These are phyloP conservation scores for Yponomeuta sedellus DNA, from an alignment of 2,888 invertebrate genomes.

Conservation along the genomic window DNA sequence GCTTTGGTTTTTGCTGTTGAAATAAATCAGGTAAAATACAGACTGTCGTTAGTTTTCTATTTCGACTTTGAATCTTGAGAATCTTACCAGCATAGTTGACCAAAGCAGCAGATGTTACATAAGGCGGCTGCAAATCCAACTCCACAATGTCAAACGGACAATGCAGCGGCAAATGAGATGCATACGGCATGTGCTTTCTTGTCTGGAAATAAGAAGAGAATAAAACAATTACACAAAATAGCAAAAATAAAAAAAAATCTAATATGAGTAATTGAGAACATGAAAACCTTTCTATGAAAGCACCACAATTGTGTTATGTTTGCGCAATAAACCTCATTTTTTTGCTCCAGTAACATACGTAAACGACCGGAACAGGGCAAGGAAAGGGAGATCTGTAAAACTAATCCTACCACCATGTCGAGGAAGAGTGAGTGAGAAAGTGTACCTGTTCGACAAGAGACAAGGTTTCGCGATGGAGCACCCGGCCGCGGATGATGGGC, in stretches of 20 bases:
- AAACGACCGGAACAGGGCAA: no score
- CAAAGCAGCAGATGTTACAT: slow-evolving; percentile 79
- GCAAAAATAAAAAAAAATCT: neutral
- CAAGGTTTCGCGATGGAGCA: slow-evolving; percentile 91
- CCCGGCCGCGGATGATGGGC: slow-evolving; percentile 81
- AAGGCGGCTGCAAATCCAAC: slow-evolving; percentile 84
- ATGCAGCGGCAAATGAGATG: slow-evolving; percentile 91
- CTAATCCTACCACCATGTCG: no score
- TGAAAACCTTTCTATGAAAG: neutral
- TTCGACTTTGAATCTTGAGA: neutral
- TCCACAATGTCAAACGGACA: slow-evolving; percentile 95
- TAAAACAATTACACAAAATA: neutral
- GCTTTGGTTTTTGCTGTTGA: no score
- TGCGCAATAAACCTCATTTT: no score
- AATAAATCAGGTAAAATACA: no score
- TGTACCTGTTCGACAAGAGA: slow-evolving; percentile 82
- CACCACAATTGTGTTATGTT: no score
- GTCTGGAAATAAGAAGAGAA: slow-evolving; percentile 40
- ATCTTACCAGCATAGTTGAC: slow-evolving; percentile 79
- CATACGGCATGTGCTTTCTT: slow-evolving; percentile 81
- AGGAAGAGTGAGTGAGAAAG: no score
- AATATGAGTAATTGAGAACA: neutral
- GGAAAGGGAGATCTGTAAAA: no score
- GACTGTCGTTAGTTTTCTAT: no score
- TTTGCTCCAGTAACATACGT: no score